Evolutionary conservation across 2,797 vertebrate species (phyloP).

Genomic region (Philypnodon macrostomus): DNA sequence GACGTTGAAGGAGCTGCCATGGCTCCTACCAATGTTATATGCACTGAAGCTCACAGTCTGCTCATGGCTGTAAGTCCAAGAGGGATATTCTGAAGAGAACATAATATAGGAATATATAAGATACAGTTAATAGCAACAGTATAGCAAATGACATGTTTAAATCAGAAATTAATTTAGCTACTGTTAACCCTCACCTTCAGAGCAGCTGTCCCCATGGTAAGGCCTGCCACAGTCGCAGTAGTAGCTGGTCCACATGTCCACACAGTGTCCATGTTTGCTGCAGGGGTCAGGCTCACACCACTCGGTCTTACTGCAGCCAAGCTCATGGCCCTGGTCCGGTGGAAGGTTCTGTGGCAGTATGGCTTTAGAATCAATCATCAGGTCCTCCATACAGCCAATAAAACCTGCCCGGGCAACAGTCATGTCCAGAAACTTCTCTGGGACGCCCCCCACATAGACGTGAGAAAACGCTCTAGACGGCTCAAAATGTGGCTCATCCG

Average conservation of each 20-base stretch:
- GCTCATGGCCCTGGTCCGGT: slow-evolving; percentile 27
- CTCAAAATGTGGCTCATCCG: slow-evolving; percentile 38
- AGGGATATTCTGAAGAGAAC: slow-evolving; percentile 76
- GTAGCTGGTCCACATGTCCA: slow-evolving; percentile 89
- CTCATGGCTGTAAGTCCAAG: slow-evolving; percentile 86
- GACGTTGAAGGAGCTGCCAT: slow-evolving; percentile 78
- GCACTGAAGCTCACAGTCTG: slow-evolving; percentile 77
- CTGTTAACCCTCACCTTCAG: slow-evolving; percentile 72
- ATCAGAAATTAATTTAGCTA: too few relatives aligned
- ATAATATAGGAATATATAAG: too few relatives aligned
- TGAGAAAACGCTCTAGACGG: slow-evolving; percentile 49
- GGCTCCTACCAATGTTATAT: slow-evolving; percentile 67
- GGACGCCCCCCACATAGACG: slow-evolving; percentile 74
- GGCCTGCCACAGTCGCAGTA: slow-evolving; percentile 85
- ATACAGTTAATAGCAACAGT: neutral
- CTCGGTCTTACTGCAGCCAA: slow-evolving; percentile 82
- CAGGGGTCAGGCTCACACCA: slow-evolving; percentile 85
- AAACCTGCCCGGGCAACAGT: slow-evolving; percentile 68
- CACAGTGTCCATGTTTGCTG: slow-evolving; percentile 76
- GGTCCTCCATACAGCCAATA: slow-evolving; percentile 87
- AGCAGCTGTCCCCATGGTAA: slow-evolving; percentile 78
- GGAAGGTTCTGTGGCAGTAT: slow-evolving; percentile 76
- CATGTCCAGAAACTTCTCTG: slow-evolving; percentile 55
- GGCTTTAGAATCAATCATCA: slow-evolving; percentile 74
- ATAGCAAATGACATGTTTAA: too few relatives aligned